phyloP scores from a whole-genome alignment of 2,113 vertebrate genomes.

The Vulpes vulpes region DNA sequence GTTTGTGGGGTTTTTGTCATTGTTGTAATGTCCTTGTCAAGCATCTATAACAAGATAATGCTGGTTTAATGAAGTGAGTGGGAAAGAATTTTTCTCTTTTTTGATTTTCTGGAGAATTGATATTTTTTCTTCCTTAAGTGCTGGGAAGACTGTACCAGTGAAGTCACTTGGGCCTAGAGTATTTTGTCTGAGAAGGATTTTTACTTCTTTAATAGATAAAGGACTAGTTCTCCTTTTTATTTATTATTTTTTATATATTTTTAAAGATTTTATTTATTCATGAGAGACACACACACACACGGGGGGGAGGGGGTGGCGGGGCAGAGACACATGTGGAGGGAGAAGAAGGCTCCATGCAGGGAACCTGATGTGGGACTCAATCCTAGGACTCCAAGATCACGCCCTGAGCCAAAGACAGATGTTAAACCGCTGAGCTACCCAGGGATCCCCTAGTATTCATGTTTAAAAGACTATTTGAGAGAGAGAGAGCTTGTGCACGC shows the following conservation, averaged over 20 bases:
- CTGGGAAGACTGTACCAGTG: background rate
- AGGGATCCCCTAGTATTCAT: no score
- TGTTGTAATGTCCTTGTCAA: background rate
- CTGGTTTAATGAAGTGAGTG: background rate
- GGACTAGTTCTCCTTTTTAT: background rate
- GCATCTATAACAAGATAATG: slow-evolving; percentile 6
- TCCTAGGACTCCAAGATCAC: no score
- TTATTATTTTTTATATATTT: no score
- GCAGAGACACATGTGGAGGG: no score
- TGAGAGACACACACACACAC: no score
- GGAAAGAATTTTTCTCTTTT: background rate
- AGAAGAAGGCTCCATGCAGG: no score
- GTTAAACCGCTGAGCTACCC: no score
- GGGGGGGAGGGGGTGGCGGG: no score
- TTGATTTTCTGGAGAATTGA: background rate
- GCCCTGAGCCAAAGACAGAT: no score
- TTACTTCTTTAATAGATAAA: slow-evolving; percentile 6
- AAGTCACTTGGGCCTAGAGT: background rate
- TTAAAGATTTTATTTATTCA: background rate
- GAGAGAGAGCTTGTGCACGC: background rate
- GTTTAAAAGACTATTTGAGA: background rate
- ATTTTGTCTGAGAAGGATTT: background rate
- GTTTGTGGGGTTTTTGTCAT: background rate
- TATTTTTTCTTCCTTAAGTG: background rate
- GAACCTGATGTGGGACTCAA: no score